These are phyloP conservation scores for Helostoma temminkii DNA, from an alignment of 2,797 vertebrate species.

Conservation along the genomic window DNA sequence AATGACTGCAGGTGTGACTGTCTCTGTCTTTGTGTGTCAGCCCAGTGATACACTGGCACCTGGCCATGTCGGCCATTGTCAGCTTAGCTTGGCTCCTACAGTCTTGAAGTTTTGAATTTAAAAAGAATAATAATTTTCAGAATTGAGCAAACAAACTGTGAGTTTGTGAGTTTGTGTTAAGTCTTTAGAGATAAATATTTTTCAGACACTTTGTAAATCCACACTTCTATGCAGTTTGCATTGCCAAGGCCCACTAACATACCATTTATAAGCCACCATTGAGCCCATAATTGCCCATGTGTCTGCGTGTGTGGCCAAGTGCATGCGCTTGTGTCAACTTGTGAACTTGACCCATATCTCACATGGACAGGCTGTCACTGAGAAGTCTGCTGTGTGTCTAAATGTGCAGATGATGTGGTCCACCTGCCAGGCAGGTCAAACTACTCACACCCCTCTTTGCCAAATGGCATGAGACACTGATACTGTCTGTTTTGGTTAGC, in stretches of 20 bases:
- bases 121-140: too few relatives aligned
- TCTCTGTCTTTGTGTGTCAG: too few relatives aligned
- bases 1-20: not conserved
- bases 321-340: constrained; percentile 53
- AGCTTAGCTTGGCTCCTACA: not conserved
- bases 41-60: not conserved
- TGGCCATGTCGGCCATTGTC: not conserved
- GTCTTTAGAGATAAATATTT: too few relatives aligned
- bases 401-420: constrained; percentile 66
- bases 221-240: constrained; percentile 3
- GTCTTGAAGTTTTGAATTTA: not conserved
- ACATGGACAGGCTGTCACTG: constrained; percentile 61
- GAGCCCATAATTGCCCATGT: constrained; percentile 52
- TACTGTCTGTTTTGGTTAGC: constrained; percentile 68
- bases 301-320: constrained; percentile 23
- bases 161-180: too few relatives aligned
- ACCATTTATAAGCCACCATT: constrained; percentile 33
- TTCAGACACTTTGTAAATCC: constrained; percentile 7
- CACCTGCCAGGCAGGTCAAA: constrained; percentile 69
- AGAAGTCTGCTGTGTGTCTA: constrained; percentile 45
- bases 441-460: constrained; percentile 59
- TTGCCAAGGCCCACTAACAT: constrained; percentile 40
- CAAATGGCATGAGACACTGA: constrained; percentile 57
- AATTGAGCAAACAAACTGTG: too few relatives aligned
- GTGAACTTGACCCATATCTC: constrained; percentile 65